Base-by-base conservation (phyloP, 2,113 vertebrate species). In the Raja brachyura region DNA sequence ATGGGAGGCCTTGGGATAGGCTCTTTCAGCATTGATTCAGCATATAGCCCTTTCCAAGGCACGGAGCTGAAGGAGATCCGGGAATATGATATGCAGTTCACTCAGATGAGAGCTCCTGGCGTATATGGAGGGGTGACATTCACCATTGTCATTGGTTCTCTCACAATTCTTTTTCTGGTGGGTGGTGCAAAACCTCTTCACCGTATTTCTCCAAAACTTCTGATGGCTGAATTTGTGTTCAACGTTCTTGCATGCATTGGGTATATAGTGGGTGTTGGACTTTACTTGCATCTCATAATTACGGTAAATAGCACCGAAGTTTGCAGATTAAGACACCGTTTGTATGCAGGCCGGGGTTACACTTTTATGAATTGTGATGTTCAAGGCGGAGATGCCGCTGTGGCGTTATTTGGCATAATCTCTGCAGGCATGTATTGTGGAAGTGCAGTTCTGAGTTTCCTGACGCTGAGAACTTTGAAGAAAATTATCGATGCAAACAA, bases 361-460 rank as follows among this genome's bases (percentile, higher is more conserved):
- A 98, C 97, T 73, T 98, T 97, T 95, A 97, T 98, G 97, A 97
- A 94, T 95, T 99, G 98, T 0, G 94, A 93, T 0, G 96, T 98
- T 10, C 94, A 96, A 83, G 98, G 98, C 0, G 97, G 95, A 0
- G 98, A 99, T 0, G 98, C 97, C 0, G 96, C 97, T 0, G 97
- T 98, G 1, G 95, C 96, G 0, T 94, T 98, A 8, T 97, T 97
- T 0, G 97, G 96, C 0, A 94, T 97, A 0, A 94, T 96, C 79
- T 97, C 97, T 0, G 95, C 96, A 74, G 96, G 97, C 61, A 93
- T 97, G 75, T 98, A 97, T 94, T 93, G 94, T 0, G 94, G 79
- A 1, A 97, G 97, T 9, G 92, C 95, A 0, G 95, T 94, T 11
- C 7, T 92, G 18, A 92, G 90, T 92, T 39, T 92, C 39, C 39